These are phyloP conservation scores for Idaea dimidiata DNA, from an alignment of 2,888 invertebrate genomes.

Conservation along the genomic window DNA sequence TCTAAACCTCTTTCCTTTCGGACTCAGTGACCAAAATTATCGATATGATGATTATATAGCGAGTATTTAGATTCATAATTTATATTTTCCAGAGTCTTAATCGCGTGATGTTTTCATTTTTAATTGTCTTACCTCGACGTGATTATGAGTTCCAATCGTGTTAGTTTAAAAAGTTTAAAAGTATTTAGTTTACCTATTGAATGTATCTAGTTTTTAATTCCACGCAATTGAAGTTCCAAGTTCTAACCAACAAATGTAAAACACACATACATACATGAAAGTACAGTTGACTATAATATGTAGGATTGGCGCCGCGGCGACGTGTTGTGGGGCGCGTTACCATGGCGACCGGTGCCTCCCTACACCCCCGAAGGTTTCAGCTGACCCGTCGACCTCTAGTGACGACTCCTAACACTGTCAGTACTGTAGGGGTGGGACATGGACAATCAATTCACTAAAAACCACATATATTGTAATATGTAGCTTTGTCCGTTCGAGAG, in stretches of 20 bases:
- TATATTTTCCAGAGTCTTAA: too few relatives aligned
- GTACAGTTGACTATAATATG: conserved; percentile 42
- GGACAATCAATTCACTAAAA: conserved; percentile 6
- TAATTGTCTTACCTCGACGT: too few relatives aligned
- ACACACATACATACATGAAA: conserved; percentile 54
- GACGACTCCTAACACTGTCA: conserved; percentile 67
- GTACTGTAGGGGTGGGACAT: conserved; percentile 45
- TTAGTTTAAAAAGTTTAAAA: too few relatives aligned
- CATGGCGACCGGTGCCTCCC: conserved; percentile 56
- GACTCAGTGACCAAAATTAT: too few relatives aligned
- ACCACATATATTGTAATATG: too few relatives aligned
- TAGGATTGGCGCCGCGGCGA: conserved; percentile 69
- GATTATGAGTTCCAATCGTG: too few relatives aligned
- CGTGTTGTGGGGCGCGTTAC: conserved; percentile 76
- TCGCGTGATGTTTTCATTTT: too few relatives aligned
- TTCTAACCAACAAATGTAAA: conserved; percentile 65
- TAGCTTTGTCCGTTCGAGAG: too few relatives aligned
- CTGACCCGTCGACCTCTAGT: conserved; percentile 75
- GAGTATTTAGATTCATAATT: too few relatives aligned
- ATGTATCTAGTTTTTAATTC: conserved; percentile 22
- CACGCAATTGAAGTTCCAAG: conserved; percentile 55
- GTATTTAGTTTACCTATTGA: too few relatives aligned
- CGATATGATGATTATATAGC: too few relatives aligned
- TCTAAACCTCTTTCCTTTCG: too few relatives aligned
- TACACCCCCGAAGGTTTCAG: conserved; percentile 48